phyloP scores from a whole-genome alignment of 2,888 invertebrate species.

The Hypolimnas misippus region DNA sequence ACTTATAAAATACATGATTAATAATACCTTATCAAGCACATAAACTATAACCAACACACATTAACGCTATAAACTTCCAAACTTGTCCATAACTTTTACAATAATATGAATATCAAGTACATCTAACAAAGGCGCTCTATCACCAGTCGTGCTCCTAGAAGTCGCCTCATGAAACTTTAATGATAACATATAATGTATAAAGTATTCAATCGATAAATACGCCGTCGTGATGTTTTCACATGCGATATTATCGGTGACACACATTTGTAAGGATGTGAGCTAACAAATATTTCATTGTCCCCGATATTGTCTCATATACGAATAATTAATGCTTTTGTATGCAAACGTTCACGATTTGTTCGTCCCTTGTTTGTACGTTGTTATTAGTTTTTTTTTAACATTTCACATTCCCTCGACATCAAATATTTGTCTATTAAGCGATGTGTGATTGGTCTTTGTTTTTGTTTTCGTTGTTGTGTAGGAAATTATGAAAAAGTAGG shows the following conservation, averaged over 20 bases:
- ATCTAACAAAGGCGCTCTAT: constrained; percentile 33
- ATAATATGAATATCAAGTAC: not conserved
- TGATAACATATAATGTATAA: constrained; percentile 49
- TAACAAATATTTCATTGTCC: constrained; percentile 35
- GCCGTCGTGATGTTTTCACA: constrained; percentile 47
- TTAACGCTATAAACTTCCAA: too few relatives aligned
- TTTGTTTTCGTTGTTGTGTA: not conserved
- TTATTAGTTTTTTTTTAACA: not conserved
- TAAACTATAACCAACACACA: too few relatives aligned
- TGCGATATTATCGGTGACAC: constrained; percentile 41
- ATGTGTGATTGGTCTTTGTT: not conserved
- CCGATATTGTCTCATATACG: constrained; percentile 22
- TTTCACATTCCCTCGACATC: constrained; percentile 4
- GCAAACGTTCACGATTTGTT: constrained; percentile 25
- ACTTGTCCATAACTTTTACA: too few relatives aligned
- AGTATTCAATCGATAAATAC: constrained; percentile 48
- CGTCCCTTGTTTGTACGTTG: constrained; percentile 12
- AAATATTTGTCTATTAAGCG: not conserved
- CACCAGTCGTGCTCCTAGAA: constrained; percentile 40
- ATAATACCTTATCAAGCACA: not conserved
- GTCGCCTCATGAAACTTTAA: constrained; percentile 56
- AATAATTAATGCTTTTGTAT: constrained; percentile 32
- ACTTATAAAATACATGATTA: too few relatives aligned
- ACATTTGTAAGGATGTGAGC: constrained; percentile 35
- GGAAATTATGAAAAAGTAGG: not conserved